A percentile compares a stretch with the other conserved stretches of the same genome.
Evolutionary conservation across 2,113 vertebrate genomes (phyloP).

Genomic region (Pyxicephalus adspersus): DNA sequence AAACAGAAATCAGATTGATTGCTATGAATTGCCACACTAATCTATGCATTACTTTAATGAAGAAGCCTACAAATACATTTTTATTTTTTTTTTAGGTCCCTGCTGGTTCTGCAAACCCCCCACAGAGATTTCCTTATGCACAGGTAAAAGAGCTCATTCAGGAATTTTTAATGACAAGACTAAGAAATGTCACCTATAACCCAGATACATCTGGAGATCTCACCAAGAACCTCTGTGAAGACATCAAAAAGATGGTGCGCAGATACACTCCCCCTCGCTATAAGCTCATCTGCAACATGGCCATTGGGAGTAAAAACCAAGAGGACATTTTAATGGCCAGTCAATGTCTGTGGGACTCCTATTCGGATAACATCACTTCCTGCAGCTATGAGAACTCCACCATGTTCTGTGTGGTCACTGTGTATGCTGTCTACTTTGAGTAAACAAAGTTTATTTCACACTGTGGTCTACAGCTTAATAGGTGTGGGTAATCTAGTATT

Average conservation of each 20-base stretch:
- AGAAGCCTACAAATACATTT: too few species aligned
- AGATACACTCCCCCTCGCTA: background rate
- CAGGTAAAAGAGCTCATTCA: conserved; percentile 21
- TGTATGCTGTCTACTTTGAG: conserved; percentile 46
- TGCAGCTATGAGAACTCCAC: conserved; percentile 42
- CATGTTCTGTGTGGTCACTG: conserved; percentile 50
- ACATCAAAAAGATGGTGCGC: conserved; percentile 47
- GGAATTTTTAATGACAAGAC: conserved; percentile 58
- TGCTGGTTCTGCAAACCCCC: conserved; percentile 25
- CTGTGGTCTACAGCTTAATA: too few species aligned
- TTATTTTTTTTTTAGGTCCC: conserved; percentile 26
- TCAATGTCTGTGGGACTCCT: conserved; percentile 54
- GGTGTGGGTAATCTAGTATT: too few species aligned
- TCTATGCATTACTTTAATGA: too few species aligned
- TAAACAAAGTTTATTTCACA: conserved; percentile 13
- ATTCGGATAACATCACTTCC: conserved; percentile 52
- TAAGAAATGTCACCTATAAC: conserved; percentile 28
- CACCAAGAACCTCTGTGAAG: conserved; percentile 5
- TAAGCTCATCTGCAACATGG: conserved; percentile 55
- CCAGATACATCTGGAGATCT: conserved; percentile 38
- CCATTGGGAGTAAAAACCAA: conserved; percentile 40
- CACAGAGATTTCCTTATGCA: conserved; percentile 40
- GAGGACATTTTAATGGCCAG: conserved; percentile 55
- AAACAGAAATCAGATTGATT: too few species aligned
- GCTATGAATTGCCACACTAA: too few species aligned